phyloP scores from a whole-genome alignment of 2,797 vertebrate genomes.

The Lycodopsis pacificus region DNA sequence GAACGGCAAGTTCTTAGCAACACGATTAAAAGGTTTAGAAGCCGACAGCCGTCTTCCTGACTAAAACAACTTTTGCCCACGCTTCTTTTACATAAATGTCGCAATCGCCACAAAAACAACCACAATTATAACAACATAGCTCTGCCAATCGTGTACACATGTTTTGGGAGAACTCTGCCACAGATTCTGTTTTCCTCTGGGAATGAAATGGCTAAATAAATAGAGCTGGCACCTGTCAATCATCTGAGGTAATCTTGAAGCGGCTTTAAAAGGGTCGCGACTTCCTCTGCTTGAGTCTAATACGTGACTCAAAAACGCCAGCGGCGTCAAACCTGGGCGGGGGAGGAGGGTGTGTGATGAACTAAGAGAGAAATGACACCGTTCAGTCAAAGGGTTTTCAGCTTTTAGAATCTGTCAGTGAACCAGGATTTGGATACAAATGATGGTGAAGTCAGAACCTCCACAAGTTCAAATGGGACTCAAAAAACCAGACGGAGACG shows the following conservation, averaged over 20 bases:
- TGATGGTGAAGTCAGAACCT: neutral
- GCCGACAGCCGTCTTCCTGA: constrained; percentile 28
- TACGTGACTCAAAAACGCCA: constrained; percentile 28
- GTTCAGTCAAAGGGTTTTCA: constrained; percentile 14
- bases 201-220: constrained; percentile 31
- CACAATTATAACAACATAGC: neutral
- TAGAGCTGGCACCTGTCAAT: constrained; percentile 46
- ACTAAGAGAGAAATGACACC: constrained; percentile 14
- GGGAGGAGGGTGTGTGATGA: neutral
- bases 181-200: constrained; percentile 31
- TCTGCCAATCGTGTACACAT: neutral
- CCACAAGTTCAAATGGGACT: neutral
- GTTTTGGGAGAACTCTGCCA: constrained; percentile 9
- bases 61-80: neutral
- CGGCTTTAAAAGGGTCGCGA: constrained; percentile 16
- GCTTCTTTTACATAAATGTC: neutral
- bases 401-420: constrained; percentile 12
- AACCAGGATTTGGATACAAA: constrained; percentile 9
- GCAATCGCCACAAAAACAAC: neutral
- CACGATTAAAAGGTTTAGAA: constrained; percentile 38
- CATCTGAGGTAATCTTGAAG: constrained; percentile 37
- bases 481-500: neutral
- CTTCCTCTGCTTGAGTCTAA: constrained; percentile 19
- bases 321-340: constrained; percentile 5
- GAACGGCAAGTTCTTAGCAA: constrained; percentile 5